phyloP scores from a whole-genome alignment of 2,888 invertebrate genomes.

The Drosophila koepferae region DNA sequence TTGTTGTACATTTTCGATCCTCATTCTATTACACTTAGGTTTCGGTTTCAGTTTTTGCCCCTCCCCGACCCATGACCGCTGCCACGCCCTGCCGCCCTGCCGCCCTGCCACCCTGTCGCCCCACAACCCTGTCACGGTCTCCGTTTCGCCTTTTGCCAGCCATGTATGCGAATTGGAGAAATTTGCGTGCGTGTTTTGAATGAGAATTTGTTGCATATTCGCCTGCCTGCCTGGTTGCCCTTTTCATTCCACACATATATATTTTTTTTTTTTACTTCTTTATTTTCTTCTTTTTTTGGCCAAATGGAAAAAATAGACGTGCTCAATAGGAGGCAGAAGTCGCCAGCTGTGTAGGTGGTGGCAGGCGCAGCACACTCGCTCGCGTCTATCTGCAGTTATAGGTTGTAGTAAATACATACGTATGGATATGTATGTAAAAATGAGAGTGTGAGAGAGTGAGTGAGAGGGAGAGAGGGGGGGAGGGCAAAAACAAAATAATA shows the following conservation, averaged over 20 bases:
- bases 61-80: neutral
- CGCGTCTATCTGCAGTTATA: constrained; percentile 45
- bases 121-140: constrained; percentile 15
- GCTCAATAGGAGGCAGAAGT: constrained; percentile 42
- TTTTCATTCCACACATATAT: constrained; percentile 23
- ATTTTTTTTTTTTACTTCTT: neutral
- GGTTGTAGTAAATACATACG: constrained; percentile 39
- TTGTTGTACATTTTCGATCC: constrained; percentile 81
- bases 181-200: constrained; percentile 82
- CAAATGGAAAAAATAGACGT: constrained; percentile 80
- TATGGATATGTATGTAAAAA: constrained; percentile 22
- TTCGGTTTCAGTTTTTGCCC: constrained; percentile 55
- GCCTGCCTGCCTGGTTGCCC: constrained; percentile 61
- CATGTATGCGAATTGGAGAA: constrained; percentile 76
- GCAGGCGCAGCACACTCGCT: constrained; percentile 10
- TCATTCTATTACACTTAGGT: constrained; percentile 78
- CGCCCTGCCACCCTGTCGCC: neutral
- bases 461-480: neutral
- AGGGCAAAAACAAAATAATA: neutral
- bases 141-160: constrained; percentile 54
- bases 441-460: neutral
- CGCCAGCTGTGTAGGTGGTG: constrained; percentile 39
- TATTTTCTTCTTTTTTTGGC: constrained; percentile 29
- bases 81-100: neutral
- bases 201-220: constrained; percentile 82